A percentile compares a stretch with the other conserved stretches of the same genome.
phyloP scores from a whole-genome alignment of 1,140 invertebrate species.

The Cyrtorhinus lividipennis region DNA sequence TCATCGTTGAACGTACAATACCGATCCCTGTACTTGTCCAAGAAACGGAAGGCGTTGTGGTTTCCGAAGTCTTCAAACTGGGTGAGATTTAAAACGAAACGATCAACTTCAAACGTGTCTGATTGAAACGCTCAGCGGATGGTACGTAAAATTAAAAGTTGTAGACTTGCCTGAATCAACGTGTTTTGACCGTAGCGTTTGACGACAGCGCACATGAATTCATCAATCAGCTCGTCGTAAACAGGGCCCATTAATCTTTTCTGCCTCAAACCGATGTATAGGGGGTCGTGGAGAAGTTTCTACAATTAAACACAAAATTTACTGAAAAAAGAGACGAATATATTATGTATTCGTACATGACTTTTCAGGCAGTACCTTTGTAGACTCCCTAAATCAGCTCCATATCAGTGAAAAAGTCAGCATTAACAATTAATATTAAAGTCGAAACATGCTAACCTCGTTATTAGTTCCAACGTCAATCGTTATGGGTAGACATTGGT shows the following conservation, averaged over 20 bases:
- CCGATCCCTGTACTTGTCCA: slow-evolving; percentile 69
- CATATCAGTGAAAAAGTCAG: no score
- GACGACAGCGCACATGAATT: slow-evolving; percentile 94
- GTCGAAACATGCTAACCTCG: slow-evolving; percentile 35
- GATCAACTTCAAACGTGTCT: no score
- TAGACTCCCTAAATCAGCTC: no score
- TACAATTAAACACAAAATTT: no score
- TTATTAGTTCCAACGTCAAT: slow-evolving; percentile 90
- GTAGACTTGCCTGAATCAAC: slow-evolving; percentile 57
- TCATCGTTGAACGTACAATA: slow-evolving; percentile 97
- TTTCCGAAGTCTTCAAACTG: slow-evolving; percentile 96
- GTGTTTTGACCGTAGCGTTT: slow-evolving; percentile 80
- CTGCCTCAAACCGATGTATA: slow-evolving; percentile 88
- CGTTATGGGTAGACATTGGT: slow-evolving; percentile 80
- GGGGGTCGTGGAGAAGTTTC: slow-evolving; percentile 77
- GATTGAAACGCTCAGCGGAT: no score
- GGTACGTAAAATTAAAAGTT: no score
- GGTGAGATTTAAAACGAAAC: no score
- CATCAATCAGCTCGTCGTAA: slow-evolving; percentile 93
- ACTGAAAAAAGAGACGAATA: no score
- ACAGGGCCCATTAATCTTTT: slow-evolving; percentile 67
- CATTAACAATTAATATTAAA: no score
- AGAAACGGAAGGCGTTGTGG: slow-evolving; percentile 78
- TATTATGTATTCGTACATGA: no score
- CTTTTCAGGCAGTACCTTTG: no score